Percentiles rank a stretch among this genome's conserved stretches.
Conservation (phyloP, 2,797 vertebrate species). For the Eutrigla gurnardus region DNA sequence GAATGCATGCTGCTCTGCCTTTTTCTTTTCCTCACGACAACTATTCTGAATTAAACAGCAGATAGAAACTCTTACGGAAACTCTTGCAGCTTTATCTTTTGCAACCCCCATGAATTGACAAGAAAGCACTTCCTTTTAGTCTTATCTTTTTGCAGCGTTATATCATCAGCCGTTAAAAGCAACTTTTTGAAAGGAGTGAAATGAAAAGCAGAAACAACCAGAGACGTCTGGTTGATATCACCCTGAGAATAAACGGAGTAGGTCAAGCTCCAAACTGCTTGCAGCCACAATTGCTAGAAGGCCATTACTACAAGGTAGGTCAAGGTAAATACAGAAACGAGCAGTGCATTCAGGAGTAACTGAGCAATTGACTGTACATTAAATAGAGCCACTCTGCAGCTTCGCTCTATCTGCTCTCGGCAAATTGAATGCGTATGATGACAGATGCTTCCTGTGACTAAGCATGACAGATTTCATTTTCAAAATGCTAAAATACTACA, state of each 20-base stretch:
- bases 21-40: not conserved
- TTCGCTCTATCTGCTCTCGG: slow-evolving; percentile 18
- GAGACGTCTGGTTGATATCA: slow-evolving; percentile 22
- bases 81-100: slow-evolving; percentile 1
- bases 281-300: slow-evolving; percentile 41
- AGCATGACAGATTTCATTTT: slow-evolving; percentile 49
- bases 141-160: slow-evolving; percentile 2
- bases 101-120: slow-evolving; percentile 11
- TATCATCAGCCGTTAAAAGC: not conserved
- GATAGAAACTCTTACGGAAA: not conserved
- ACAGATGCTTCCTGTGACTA: slow-evolving; percentile 52
- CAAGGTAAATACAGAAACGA: slow-evolving; percentile 34
- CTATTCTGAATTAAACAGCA: slow-evolving; percentile 3
- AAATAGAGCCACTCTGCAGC: slow-evolving; percentile 16
- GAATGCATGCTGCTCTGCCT: not conserved
- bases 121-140: slow-evolving; percentile 20
- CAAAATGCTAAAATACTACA: slow-evolving; percentile 20
- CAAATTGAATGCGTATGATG: slow-evolving; percentile 50
- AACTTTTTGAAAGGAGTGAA: slow-evolving; percentile 33
- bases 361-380: slow-evolving; percentile 33
- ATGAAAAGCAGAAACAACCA: slow-evolving; percentile 17
- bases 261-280: slow-evolving; percentile 52
- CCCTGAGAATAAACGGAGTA: slow-evolving; percentile 32
- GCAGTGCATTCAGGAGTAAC: slow-evolving; percentile 24
- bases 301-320: slow-evolving; percentile 43